A percentile compares a stretch with the other conserved stretches of the same genome.
These are phyloP conservation scores for Mesocentrotus franciscanus DNA, from an alignment of 53 echinoderm and acorn worm genomes.

Conservation along the genomic window DNA sequence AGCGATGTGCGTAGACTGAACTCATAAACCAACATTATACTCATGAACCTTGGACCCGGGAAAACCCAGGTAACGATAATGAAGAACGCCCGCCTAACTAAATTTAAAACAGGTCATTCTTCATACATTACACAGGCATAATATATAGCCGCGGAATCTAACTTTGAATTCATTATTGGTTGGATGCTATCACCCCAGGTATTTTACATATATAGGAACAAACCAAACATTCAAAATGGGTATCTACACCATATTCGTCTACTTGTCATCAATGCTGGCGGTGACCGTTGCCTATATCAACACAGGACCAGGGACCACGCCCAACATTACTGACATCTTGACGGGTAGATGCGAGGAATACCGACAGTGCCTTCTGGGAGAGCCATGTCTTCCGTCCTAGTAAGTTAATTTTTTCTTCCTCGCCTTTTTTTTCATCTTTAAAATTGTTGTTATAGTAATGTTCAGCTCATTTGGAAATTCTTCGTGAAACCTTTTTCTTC, in stretches of 20 bases:
- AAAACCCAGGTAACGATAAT: not conserved
- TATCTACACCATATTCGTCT: not conserved
- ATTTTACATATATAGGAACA: not conserved
- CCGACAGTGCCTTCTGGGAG: constrained; percentile 42
- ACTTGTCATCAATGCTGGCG: constrained; percentile 3
- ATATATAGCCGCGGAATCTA: not conserved
- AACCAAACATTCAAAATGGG: not conserved
- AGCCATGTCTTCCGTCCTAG: constrained; percentile 24
- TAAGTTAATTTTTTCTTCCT: not conserved
- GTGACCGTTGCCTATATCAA: constrained; percentile 40
- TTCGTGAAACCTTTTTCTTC: not conserved
- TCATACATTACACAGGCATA: not conserved
- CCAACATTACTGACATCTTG: constrained; percentile 52
- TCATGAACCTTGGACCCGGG: not conserved
- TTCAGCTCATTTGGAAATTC: not conserved
- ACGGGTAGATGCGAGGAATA: constrained; percentile 65
- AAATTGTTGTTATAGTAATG: not conserved
- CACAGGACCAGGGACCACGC: constrained; percentile 58
- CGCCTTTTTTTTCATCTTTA: not conserved
- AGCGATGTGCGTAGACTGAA: no score
- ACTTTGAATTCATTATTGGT: not conserved
- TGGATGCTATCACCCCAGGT: no score
- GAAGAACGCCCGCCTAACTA: not conserved
- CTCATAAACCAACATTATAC: no score
- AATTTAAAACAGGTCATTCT: not conserved